Conservation (phyloP, 2,888 invertebrate genomes). For the Lithophane ornitopus region DNA sequence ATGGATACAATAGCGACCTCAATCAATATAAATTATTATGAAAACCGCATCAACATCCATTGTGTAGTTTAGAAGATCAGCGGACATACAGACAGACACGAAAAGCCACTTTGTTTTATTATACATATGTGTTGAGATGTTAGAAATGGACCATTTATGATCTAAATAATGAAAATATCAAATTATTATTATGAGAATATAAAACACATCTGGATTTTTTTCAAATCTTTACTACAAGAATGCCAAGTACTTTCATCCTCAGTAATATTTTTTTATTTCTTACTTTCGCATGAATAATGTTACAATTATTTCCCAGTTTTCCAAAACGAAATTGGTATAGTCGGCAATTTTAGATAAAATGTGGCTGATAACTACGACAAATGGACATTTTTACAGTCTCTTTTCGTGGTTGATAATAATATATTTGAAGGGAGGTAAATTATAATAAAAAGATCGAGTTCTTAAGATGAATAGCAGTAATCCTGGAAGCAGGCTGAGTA, state of each 20-base stretch:
- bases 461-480: conserved; percentile 1
- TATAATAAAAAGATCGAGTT: not conserved
- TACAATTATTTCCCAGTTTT: conserved; percentile 20
- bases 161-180: not conserved
- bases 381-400: conserved; percentile 24
- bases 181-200: not conserved
- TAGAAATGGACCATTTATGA: not conserved
- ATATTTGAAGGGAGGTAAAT: conserved; percentile 1
- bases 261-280: not conserved
- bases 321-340: conserved; percentile 27
- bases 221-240: not conserved
- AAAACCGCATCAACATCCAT: not conserved
- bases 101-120: not conserved
- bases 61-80: not conserved
- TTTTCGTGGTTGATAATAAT: conserved; percentile 12
- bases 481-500: not conserved
- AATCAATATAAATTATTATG: not conserved
- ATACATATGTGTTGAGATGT: not conserved
- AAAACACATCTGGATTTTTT: not conserved
- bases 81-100: not conserved
- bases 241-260: not conserved
- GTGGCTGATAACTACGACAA: conserved; percentile 23
- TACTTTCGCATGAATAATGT: conserved; percentile 18
- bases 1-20: not conserved
- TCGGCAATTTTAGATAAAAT: conserved; percentile 35